phyloP scores from a whole-genome alignment of 2,797 vertebrate species.

The Simalia tracyae region DNA sequence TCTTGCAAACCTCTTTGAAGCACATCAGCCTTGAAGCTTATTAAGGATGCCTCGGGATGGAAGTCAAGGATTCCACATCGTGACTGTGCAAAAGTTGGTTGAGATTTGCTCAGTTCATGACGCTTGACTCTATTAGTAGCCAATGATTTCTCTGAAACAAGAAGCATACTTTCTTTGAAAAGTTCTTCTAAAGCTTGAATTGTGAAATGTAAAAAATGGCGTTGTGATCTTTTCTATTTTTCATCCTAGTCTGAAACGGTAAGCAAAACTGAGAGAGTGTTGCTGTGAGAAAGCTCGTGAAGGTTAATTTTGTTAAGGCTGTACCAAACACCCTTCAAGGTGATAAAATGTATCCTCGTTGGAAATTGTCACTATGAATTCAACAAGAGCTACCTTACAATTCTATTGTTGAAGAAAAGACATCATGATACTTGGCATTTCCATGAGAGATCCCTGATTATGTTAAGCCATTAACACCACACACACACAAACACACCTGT shows the following conservation, averaged over 20 bases:
- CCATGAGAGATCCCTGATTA: background rate
- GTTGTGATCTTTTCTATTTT: too few species aligned
- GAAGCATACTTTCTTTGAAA: background rate
- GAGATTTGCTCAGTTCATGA: background rate
- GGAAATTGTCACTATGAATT: background rate
- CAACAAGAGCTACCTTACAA: slow-evolving; percentile 3
- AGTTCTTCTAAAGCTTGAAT: background rate
- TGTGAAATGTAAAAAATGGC: background rate
- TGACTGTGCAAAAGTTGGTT: background rate
- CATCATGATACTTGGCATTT: background rate
- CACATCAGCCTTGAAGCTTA: background rate
- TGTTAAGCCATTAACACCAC: background rate
- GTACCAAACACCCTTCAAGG: slow-evolving; percentile 1
- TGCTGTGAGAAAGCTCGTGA: background rate
- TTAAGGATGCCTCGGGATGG: background rate
- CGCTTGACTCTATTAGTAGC: background rate
- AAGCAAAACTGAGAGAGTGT: background rate
- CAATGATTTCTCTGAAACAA: background rate
- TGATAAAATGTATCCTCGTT: slow-evolving; percentile 10
- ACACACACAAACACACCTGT: background rate
- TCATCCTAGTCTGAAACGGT: background rate
- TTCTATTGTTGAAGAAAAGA: background rate
- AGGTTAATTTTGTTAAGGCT: background rate
- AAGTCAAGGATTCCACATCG: background rate
- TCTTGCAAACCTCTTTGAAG: too few species aligned